Evolutionary conservation across 1,140 invertebrate genomes (phyloP), one percentile per base, ranked within the genome.

Genomic region (Drosophila eugracilis): DNA sequence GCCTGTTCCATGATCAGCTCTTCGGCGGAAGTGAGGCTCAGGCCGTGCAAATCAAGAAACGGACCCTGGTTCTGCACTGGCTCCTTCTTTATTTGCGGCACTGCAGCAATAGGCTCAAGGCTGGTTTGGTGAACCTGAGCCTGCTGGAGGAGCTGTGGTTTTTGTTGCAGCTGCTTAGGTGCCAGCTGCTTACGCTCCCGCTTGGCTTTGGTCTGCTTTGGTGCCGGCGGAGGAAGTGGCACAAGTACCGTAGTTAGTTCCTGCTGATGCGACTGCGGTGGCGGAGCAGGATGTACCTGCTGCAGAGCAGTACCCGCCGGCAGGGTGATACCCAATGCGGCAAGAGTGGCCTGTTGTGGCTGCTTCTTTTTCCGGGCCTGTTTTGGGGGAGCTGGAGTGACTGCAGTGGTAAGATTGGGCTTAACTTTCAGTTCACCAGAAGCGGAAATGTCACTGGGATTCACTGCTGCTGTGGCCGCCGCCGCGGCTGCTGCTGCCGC

Each of bases 1-100:
- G 90, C 90, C 39, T 91, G 90, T 39, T 91, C 90, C 90, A 91
- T 91, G 5, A 91, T 91, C 15, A 91, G 39, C 24, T 91, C 90
- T 48, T 91, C 90, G n/a, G 90, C 90, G 2, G 90, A 91, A 0
- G 90, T 91, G n/a, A 91, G 52, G 32, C 90, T 91, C 3, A 91
- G 52, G 0, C 80, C 73, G 19, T 91, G 85, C n/a, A 91, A 15
- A 55, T 91, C 90, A 1, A 80, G 28, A 36, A 91, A 91, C 2
- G 57, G 70, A 0, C 66, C 72, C 14, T 76, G 63, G 2, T 52
- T 44, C 7, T 78, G 83, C 28, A 84, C 21, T 10, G 83, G 81
- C 22, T 90, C 88, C 42, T 90, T 90, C 24, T 90, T 90, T 21
- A 90, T 90, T 19, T 86, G 81, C 10, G 62, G 63, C 41, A 83